Evolutionary conservation across 1,140 invertebrate species (phyloP), one percentile per base, ranked within the genome.

Genomic region (Streblospio benedicti): DNA sequence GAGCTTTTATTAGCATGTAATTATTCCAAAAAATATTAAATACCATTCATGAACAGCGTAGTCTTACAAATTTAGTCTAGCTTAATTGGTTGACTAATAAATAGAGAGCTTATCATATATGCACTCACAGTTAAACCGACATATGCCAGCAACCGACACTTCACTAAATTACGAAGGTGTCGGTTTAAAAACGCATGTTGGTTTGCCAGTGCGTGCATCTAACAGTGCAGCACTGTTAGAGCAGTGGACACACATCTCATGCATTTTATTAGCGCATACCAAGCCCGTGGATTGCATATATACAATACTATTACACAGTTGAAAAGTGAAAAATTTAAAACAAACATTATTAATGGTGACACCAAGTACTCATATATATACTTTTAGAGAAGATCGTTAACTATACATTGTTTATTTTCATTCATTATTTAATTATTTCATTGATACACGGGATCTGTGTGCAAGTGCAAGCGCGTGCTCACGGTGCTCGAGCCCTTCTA

Each of bases 11-110:
- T 53, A 28, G 14, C 55, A 54, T 57, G 25, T 41, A 38, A 14
- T 32, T 27, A 58, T 38, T 41, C 3, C 41, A 44, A n/a, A 23
- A 62, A 32, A 60, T 5, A 4, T n/a, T 28, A 28, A 35, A 27
- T 41, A 25, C 23, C 2, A 45, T 30, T 25, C 16, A 43, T 44
- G 23, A 16, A 16, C 33, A 33, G 31, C 1, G 12, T 14, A 33
- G n/a, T n/a, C 50, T 25, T n/a, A n/a, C n/a, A 28, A 12, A 9
- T 31, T n/a, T 23, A 4, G 54, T 6, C 30, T 43, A 16, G 18
- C 18, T 20, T 6, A 9, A 6, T 20, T 16, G 12, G 1, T 27
- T 6, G 52, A 5, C n/a, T 18, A 1, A 31, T 18, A 25, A 52
- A 25, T n/a, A 31, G 31, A 9, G 33, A 25, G 20, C 1, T 9